Evolutionary conservation across 1,140 invertebrate species (phyloP).

Genomic region (Drosophila chauvacae): DNA sequence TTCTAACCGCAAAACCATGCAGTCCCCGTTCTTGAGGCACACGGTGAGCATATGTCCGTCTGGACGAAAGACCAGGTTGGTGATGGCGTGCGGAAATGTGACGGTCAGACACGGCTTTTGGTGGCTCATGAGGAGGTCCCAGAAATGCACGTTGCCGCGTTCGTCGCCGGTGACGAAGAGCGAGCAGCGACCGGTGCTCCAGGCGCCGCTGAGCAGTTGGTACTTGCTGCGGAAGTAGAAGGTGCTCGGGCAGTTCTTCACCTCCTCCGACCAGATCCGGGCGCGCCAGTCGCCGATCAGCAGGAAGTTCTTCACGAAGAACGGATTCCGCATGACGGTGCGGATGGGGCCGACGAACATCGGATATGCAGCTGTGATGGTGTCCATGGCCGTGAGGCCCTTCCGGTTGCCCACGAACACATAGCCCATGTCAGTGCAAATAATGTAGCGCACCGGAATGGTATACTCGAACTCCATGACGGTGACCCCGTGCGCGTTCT

Average conservation of each 20-base stretch:
- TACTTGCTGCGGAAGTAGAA: constrained; percentile 90
- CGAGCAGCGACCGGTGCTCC: constrained; percentile 93
- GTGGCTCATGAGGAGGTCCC: constrained; percentile 94
- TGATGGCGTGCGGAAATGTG: constrained; percentile 85
- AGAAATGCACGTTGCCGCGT: constrained; percentile 93
- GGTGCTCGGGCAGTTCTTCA: constrained; percentile 93
- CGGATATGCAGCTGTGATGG: constrained; percentile 87
- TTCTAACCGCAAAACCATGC: constrained; percentile 91
- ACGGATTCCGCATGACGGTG: constrained; percentile 92
- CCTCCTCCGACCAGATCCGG: constrained; percentile 95
- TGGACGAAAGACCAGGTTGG: constrained; percentile 85
- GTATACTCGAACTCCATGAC: constrained; percentile 93
- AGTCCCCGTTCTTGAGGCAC: constrained; percentile 90
- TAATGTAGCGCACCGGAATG: constrained; percentile 90
- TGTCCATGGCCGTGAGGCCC: constrained; percentile 90
- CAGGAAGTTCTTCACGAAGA: constrained; percentile 94
- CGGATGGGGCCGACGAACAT: constrained; percentile 93
- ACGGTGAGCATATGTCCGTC: constrained; percentile 90
- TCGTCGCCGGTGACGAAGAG: constrained; percentile 93
- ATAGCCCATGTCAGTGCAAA: constrained; percentile 89
- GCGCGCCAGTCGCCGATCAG: constrained; percentile 94
- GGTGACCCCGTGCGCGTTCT: constrained; percentile 90
- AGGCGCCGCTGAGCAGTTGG: constrained; percentile 90
- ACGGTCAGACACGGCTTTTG: constrained; percentile 88
- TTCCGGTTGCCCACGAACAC: constrained; percentile 91